These are phyloP conservation scores for Semnopithecus entellus DNA, from an alignment of 2,113 vertebrate genomes.

Conservation along the genomic window DNA sequence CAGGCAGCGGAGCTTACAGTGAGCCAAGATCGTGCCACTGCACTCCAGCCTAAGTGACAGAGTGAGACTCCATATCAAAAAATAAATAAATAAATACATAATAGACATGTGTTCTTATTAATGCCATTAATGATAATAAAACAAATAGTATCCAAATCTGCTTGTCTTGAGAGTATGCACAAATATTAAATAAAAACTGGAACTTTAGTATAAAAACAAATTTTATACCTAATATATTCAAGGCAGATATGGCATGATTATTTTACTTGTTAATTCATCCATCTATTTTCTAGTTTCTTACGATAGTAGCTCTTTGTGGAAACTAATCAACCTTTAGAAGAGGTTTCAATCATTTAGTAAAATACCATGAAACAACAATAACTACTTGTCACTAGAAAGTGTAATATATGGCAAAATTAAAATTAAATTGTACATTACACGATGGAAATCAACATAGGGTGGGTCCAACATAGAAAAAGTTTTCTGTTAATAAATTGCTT, in stretches of 20 bases:
- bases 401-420: not conserved
- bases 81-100: too few species aligned
- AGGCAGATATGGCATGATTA: not conserved
- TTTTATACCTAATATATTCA: not conserved
- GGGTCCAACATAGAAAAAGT: not conserved
- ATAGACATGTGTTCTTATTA: not conserved
- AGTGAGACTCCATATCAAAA: too few species aligned
- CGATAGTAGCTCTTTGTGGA: not conserved
- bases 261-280: constrained; percentile 4
- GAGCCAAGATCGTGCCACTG: too few species aligned
- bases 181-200: not conserved
- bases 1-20: too few species aligned
- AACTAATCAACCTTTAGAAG: not conserved
- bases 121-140: not conserved
- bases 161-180: not conserved
- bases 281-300: not conserved
- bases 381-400: not conserved
- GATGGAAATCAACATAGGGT: not conserved
- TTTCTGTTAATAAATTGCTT: not conserved
- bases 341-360: not conserved
- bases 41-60: too few species aligned
- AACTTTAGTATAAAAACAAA: not conserved
- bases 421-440: not conserved
- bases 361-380: not conserved
- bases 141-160: constrained; percentile 11